Conservation (phyloP, 2,888 invertebrate genomes). For the Ormyrus rosae region DNA sequence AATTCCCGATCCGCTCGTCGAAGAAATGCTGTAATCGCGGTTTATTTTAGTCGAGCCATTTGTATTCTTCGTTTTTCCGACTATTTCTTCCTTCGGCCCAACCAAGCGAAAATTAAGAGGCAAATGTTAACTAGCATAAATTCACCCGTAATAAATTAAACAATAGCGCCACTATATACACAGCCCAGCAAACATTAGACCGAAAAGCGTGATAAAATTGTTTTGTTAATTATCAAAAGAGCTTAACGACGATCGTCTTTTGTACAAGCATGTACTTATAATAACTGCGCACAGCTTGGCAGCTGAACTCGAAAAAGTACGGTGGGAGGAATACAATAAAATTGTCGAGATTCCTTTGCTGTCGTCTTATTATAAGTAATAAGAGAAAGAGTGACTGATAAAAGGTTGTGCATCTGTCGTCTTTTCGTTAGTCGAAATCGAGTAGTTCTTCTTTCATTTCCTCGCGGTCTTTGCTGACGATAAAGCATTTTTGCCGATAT, state of each 20-base stretch:
- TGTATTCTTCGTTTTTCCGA: slow-evolving; percentile 21
- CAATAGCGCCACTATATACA: too few species aligned
- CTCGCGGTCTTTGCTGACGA: neutral
- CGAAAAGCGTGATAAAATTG: too few species aligned
- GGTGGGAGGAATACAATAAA: slow-evolving; percentile 33
- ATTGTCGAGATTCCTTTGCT: slow-evolving; percentile 45
- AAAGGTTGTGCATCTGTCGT: slow-evolving; percentile 47
- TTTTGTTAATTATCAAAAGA: too few species aligned
- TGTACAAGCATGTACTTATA: slow-evolving; percentile 49
- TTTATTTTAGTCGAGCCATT: neutral
- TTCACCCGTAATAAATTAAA: too few species aligned
- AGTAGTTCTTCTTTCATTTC: slow-evolving; percentile 36
- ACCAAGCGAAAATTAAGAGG: too few species aligned
- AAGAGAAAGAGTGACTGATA: slow-evolving; percentile 39
- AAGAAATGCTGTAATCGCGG: slow-evolving; percentile 20
- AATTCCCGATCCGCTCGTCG: slow-evolving; percentile 22
- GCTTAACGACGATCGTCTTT: slow-evolving; percentile 48
- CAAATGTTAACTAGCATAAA: too few species aligned
- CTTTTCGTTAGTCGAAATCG: slow-evolving; percentile 21
- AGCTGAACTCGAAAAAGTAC: slow-evolving; percentile 27
- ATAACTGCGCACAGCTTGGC: slow-evolving; percentile 33
- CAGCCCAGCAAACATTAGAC: too few species aligned
- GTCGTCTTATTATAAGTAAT: slow-evolving; percentile 23
- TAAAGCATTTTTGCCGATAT: neutral
- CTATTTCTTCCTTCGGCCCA: neutral